phyloP scores from a whole-genome alignment of 2,797 vertebrate species.

The Typhlichthys subterraneus region DNA sequence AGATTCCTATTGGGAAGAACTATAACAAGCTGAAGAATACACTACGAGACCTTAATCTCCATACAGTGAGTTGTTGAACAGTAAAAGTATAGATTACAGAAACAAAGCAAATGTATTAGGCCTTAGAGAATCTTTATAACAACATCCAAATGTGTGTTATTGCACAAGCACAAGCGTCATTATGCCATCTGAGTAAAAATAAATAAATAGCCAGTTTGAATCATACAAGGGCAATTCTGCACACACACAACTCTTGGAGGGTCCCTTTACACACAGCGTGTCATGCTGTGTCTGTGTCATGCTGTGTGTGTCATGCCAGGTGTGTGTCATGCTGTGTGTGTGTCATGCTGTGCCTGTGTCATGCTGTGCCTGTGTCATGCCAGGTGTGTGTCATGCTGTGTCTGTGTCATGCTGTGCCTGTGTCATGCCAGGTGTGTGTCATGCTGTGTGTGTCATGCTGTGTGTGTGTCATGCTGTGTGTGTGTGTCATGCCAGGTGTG shows the following conservation, averaged over 20 bases:
- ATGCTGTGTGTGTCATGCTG: not conserved
- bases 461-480: conserved; percentile 1
- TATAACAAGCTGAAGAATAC: conserved; percentile 93
- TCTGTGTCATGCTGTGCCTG: conserved; percentile 3
- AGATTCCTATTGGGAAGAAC: conserved; percentile 96
- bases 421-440: no score
- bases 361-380: conserved; percentile 11
- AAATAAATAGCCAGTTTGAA: no score
- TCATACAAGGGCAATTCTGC: no score
- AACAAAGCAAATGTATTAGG: no score
- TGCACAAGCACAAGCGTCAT: no score
- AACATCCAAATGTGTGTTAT: not conserved
- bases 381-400: not conserved
- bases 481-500: no score
- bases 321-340: conserved; percentile 75
- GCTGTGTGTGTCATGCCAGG: no score
- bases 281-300: conserved; percentile 9
- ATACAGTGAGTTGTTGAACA: conserved; percentile 83
- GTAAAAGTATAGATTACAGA: no score
- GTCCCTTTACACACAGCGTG: no score
- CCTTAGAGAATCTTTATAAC: no score
- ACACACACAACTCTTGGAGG: no score
- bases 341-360: not conserved
- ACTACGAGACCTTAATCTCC: conserved; percentile 90
- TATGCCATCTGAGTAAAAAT: no score